Evolutionary conservation across 2,888 invertebrate species (phyloP), one percentile per base, ranked within the genome.

Genomic region (Lasioglossum marginatum): DNA sequence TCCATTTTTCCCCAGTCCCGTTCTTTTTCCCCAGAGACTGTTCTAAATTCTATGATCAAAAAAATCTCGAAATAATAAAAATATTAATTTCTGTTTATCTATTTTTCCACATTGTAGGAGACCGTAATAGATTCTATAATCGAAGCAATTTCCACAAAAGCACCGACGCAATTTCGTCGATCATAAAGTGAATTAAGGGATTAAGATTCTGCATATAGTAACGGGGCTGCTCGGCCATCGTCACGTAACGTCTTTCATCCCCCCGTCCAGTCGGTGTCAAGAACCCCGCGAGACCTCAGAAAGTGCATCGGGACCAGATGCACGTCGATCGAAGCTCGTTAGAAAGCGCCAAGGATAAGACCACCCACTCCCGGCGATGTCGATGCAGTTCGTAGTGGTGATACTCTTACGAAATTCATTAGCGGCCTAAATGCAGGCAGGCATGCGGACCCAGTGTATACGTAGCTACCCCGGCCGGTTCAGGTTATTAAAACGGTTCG

Each of bases 271-370:
- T 23, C 4, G 79, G 45, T 40, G 66, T 68, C 73, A 76, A 73
- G 76, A 79, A 74, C 78, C 68, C 40, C 79, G 74, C 31, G 57
- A 68, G 60, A 66, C 73, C 74, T 73, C 60, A 48, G 77, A 34
- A 70, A 70, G 40, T 27, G 70, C 57, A 34, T 23, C 37, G 63
- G 27, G 40, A 45, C 16, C 74, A 79, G 82, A 83, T 80, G 83
- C 57, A 70, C 79, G 23, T 57, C 77, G 77, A 70, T n/a, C 84
- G 74, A 75, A 79, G 75, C 79, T 88, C 83, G 88, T 86, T 92
- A 90, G 92, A 91, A 92, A 93, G 91, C 88, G 70, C 89, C 93
- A 93, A 93, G 93, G 93, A 93, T 93, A 92, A 87, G 89, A 82
- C 88, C 93, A 91, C 92, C 93, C 91, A 92, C 93, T 90, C 89